These are phyloP conservation scores for Nannospalax galili DNA, from an alignment of 2,113 vertebrate species.

Conservation along the genomic window DNA sequence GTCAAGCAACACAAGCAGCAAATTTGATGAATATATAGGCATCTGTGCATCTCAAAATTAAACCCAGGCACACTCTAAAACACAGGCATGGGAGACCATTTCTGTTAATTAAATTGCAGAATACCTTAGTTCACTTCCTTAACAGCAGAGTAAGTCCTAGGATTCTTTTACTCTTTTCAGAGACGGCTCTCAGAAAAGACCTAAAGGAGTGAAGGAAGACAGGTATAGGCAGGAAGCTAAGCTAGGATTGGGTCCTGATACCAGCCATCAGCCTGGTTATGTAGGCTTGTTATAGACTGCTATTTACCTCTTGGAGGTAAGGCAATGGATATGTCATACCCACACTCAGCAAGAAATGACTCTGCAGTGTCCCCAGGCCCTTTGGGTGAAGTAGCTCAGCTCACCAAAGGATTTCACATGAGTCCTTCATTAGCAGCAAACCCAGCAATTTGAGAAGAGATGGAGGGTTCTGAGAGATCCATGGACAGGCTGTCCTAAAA, in stretches of 20 bases:
- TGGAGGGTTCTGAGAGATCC: neutral
- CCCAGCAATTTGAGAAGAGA: neutral
- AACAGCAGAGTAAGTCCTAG: neutral
- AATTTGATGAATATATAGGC: neutral
- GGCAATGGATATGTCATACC: neutral
- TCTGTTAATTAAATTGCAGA: neutral
- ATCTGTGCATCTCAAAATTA: neutral
- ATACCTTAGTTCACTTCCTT: neutral
- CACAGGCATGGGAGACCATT: neutral
- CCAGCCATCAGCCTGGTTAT: neutral
- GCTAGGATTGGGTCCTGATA: neutral
- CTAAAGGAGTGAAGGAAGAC: neutral
- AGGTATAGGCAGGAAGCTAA: neutral
- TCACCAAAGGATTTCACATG: neutral
- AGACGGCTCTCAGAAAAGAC: neutral
- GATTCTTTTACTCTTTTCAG: constrained; percentile 25
- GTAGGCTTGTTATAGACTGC: neutral
- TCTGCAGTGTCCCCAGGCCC: too few species aligned
- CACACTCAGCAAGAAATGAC: neutral
- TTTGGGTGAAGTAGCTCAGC: neutral
- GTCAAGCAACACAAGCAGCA: neutral
- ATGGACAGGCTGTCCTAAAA: neutral
- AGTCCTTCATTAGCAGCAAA: neutral
- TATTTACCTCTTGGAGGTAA: neutral
- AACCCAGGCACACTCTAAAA: neutral